These are phyloP conservation scores for Drosophila fuyamai DNA, from an alignment of 1,140 invertebrate genomes.

Conservation along the genomic window DNA sequence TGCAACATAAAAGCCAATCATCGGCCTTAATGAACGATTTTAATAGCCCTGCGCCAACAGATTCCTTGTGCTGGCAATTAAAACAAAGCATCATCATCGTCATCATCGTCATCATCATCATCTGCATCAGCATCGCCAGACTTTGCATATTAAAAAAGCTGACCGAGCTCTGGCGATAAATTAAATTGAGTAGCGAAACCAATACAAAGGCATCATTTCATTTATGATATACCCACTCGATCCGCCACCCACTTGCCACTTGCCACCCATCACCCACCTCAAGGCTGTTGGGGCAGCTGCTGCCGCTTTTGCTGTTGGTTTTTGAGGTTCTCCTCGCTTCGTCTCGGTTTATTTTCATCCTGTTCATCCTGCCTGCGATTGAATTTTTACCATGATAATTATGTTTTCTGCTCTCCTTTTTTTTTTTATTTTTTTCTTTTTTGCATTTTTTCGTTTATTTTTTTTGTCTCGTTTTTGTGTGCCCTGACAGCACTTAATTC, in stretches of 20 bases:
- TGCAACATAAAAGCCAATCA: constrained; percentile 49
- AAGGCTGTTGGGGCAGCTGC: constrained; percentile 36
- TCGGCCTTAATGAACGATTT: constrained; percentile 47
- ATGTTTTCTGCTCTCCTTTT: constrained; percentile 34
- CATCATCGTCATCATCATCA: constrained; percentile 3
- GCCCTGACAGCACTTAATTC: constrained; percentile 57
- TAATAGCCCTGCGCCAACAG: constrained; percentile 14
- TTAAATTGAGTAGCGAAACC: constrained; percentile 53
- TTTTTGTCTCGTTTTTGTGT: constrained; percentile 8
- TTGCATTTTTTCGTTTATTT: not conserved
- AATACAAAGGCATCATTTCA: constrained; percentile 44
- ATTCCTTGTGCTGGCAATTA: constrained; percentile 47
- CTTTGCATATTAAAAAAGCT: constrained; percentile 56
- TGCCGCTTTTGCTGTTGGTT: constrained; percentile 33
- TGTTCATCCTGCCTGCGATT: constrained; percentile 35
- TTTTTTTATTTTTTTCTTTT: not conserved
- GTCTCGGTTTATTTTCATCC: constrained; percentile 21
- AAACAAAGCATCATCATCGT: constrained; percentile 37
- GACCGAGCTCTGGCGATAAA: constrained; percentile 47
- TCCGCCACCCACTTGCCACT: not conserved
- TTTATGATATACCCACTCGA: constrained; percentile 35
- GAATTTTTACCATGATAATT: constrained; percentile 41
- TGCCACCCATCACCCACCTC: not conserved
- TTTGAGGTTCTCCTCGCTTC: constrained; percentile 49
- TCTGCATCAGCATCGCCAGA: constrained; percentile 13